phyloP scores from a whole-genome alignment of 2,113 vertebrate genomes.

The Argyrosomus japonicus region DNA sequence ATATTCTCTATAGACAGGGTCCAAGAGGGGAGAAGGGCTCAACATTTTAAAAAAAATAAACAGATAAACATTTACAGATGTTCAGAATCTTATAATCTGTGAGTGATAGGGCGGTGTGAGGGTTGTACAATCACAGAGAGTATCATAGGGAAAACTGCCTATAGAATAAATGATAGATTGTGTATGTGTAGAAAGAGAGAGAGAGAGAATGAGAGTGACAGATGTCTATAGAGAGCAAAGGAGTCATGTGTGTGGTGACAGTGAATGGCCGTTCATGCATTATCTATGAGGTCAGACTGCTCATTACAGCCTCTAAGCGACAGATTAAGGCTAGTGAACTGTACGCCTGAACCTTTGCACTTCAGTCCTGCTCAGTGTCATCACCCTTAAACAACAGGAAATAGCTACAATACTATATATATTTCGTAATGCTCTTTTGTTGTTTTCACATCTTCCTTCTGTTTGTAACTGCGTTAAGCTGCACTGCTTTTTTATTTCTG shows the following conservation, averaged over 20 bases:
- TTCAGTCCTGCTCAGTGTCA: background rate
- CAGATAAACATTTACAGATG: background rate
- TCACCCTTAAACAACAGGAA: conserved; percentile 9
- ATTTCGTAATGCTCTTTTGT: background rate
- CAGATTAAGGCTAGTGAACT: conserved; percentile 31
- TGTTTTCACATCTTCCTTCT: background rate
- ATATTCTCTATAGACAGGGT: background rate
- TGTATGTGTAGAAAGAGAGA: background rate
- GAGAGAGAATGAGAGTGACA: conserved; percentile 23
- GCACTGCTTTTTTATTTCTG: background rate
- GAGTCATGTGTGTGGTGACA: conserved; percentile 60
- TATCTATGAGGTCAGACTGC: conserved; percentile 65
- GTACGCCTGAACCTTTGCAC: conserved; percentile 43
- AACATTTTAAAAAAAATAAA: too few species aligned
- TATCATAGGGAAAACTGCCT: background rate
- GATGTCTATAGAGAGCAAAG: conserved; percentile 37
- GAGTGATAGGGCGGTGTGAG: background rate
- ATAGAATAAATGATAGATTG: too few species aligned
- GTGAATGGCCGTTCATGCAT: conserved; percentile 64
- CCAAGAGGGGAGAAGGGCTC: background rate
- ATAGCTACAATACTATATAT: background rate
- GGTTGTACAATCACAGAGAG: background rate
- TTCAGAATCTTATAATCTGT: background rate
- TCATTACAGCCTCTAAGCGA: conserved; percentile 57
- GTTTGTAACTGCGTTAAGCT: background rate